Conservation (phyloP, 2,797 vertebrate species). For the Lutjanus argentimaculatus region DNA sequence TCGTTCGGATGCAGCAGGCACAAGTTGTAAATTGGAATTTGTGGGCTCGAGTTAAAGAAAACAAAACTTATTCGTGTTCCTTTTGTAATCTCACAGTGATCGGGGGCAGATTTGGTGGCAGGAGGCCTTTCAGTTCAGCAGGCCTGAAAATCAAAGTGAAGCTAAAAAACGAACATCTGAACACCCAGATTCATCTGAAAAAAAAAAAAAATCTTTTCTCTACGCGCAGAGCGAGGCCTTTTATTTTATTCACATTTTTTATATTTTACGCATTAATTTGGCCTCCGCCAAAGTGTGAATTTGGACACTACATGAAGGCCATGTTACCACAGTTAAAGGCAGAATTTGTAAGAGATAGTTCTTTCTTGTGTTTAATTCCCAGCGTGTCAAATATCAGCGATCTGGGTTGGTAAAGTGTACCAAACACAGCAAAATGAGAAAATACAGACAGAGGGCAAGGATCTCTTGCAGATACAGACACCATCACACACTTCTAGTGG, state of each 20-base stretch:
- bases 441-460: too few relatives aligned
- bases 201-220: neutral
- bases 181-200: neutral
- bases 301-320: neutral
- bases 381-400: too few relatives aligned
- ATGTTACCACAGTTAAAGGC: neutral
- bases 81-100: neutral
- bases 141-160: neutral
- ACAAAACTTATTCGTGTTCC: constrained; percentile 21
- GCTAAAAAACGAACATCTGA: neutral
- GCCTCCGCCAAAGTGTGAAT: neutral
- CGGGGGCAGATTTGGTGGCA: neutral
- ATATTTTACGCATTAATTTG: neutral
- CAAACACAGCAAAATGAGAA: too few relatives aligned
- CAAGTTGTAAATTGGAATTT: constrained; percentile 59
- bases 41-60: constrained; percentile 27
- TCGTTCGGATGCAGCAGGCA: constrained; percentile 33
- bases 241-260: neutral
- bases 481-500: too few relatives aligned
- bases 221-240: neutral
- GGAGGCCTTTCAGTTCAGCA: constrained; percentile 20
- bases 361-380: too few relatives aligned
- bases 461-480: too few relatives aligned
- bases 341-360: too few relatives aligned
- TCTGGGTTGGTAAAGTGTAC: too few relatives aligned